These are phyloP conservation scores for Chaetogeoica ovagalla DNA, from an alignment of 2,888 invertebrate genomes.

Conservation along the genomic window DNA sequence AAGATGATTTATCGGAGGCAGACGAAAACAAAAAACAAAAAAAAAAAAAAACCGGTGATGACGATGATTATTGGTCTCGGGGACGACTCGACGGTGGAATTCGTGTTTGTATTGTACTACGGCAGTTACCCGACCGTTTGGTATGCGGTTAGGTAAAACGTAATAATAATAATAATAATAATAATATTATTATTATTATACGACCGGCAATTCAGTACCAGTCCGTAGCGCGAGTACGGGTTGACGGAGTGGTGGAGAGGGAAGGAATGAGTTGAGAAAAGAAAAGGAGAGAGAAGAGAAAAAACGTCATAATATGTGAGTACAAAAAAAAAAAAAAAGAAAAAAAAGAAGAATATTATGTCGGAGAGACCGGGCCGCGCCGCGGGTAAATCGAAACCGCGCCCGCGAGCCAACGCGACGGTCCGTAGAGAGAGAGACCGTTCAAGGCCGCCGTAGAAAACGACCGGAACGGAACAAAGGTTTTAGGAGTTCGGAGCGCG, in stretches of 20 bases:
- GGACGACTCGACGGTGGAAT: background rate
- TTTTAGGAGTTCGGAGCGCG: background rate
- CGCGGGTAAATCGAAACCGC: slow-evolving; percentile 18
- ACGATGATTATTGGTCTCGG: slow-evolving; percentile 3
- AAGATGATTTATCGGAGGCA: background rate
- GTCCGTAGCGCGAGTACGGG: no score
- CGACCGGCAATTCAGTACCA: no score
- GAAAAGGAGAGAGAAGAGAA: no score
- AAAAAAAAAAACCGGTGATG: background rate
- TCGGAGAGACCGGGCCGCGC: background rate
- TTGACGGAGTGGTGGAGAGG: no score
- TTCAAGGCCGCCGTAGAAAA: slow-evolving; percentile 34
- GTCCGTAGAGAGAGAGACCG: background rate
- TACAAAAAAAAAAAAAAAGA: background rate
- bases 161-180: no score
- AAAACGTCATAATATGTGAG: background rate
- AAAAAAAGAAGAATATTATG: background rate
- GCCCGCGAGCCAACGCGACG: background rate
- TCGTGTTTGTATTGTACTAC: background rate
- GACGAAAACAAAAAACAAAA: background rate
- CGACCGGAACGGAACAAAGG: slow-evolving; percentile 31
- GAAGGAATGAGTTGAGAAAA: no score
- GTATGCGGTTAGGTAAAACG: background rate
- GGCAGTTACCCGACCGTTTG: background rate
- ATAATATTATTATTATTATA: no score